These are phyloP conservation scores for Drosophila varians DNA, from an alignment of 1,140 invertebrate species.

Conservation along the genomic window DNA sequence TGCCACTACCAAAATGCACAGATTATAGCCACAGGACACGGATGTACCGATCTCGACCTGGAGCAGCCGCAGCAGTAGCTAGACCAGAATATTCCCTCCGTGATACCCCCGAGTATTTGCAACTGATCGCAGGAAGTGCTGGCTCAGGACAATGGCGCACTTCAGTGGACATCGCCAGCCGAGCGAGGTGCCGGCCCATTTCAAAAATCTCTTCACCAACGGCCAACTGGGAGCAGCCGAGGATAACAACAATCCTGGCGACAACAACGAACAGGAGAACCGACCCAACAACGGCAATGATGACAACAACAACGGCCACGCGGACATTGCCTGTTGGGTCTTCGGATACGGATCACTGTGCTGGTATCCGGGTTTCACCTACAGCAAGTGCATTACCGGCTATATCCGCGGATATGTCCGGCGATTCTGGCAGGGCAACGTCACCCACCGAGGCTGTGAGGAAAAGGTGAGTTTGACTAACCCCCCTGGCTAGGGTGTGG, in stretches of 20 bases:
- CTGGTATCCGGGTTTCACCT: conserved; percentile 94
- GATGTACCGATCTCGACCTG: conserved; percentile 22
- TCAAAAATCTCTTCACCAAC: conserved; percentile 71
- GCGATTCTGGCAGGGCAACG: conserved; percentile 95
- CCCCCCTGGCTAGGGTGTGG: neutral
- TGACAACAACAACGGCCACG: conserved; percentile 33
- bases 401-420: conserved; percentile 88
- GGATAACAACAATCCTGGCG: conserved; percentile 21
- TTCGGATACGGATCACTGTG: conserved; percentile 95
- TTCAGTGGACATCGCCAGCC: conserved; percentile 53
- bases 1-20: conserved; percentile 50
- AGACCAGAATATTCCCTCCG: neutral
- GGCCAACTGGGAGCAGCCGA: conserved; percentile 58
- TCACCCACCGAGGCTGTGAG: conserved; percentile 90
- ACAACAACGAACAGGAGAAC: conserved; percentile 40
- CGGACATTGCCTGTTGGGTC: conserved; percentile 86
- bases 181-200: conserved; percentile 59
- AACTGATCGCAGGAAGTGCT: neutral
- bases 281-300: conserved; percentile 17
- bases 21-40: conserved; percentile 23
- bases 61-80: neutral
- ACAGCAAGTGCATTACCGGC: conserved; percentile 88
- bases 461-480: conserved; percentile 87
- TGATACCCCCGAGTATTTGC: neutral
- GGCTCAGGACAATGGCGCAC: conserved; percentile 53